Base-by-base conservation (phyloP, 2,888 invertebrate species). In the Watsonalla cultraria region DNA sequence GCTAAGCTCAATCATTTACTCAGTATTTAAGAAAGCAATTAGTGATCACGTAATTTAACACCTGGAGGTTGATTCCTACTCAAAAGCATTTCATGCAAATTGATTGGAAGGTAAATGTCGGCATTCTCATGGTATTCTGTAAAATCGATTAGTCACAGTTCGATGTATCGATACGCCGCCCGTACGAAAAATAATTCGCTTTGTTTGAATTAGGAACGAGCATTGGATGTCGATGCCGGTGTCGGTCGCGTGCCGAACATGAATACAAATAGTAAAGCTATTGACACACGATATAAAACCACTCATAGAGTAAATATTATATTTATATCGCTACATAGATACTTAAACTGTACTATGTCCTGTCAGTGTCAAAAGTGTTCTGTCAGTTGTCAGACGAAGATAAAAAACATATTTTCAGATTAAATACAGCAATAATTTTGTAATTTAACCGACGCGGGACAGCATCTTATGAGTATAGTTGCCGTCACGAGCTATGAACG, bases 71-170 rank as follows among this genome's bases (percentile, higher is more conserved):
- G 65, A 60, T 54, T 51, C 55, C 61, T 72, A 76, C 78, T 79
- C 76, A 77, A 68, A 80, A 76, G 78, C 72, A 74, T 75, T 78
- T 69, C 78, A 74, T 71, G 71, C 68, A 66, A 70, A 67, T 70
- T 65, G 66, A 64, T 60, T 58, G 54, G 52, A 57, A 57, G 52
- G 54, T 56, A 65, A 64, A 63, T 11, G 11, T 62, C 53, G 64
- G 65, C 72, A 70, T 74, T 74, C 67, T 70, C 73, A 70, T 72
- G 72, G 72, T 65, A 64, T 70, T 60, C 60, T 65, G 70, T 74
- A 63, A 68, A 87, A 86, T 84, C 78, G 65, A 86, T 87, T 86
- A 68, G 81, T 61, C 61, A 74, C 76, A 74, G 75, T 56, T 69
- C 53, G 58, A 60, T 61, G 52, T 51, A 34, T 52, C 49, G 49